Conservation (phyloP, 2,113 vertebrate genomes). For the Felis chaus region DNA sequence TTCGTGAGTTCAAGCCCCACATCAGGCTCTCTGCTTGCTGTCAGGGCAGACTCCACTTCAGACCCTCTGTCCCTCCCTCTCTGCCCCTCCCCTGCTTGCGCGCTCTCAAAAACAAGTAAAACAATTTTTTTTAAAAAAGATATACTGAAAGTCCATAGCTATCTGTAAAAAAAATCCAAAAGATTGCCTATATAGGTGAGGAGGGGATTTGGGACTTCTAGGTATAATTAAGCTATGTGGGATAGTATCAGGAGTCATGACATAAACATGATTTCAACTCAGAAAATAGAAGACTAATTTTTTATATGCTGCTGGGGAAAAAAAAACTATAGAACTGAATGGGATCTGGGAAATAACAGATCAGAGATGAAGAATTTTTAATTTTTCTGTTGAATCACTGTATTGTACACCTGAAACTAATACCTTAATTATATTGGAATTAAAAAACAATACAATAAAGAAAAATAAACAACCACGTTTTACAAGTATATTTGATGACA, state of each 20-base stretch:
- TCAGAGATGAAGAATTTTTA: not conserved
- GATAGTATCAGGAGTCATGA: not conserved
- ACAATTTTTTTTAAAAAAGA: no score
- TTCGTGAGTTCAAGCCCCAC: no score
- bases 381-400: not conserved
- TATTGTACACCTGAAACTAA: not conserved
- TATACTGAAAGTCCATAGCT: not conserved
- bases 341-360: not conserved
- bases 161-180: not conserved
- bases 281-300: not conserved
- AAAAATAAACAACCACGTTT: not conserved
- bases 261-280: not conserved
- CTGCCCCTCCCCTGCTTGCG: no score
- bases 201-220: not conserved
- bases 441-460: not conserved
- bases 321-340: not conserved
- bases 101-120: no score
- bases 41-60: no score
- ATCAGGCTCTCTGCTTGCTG: no score
- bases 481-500: slow-evolving; percentile 29
- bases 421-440: not conserved
- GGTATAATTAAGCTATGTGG: not conserved
- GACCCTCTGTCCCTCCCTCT: no score
- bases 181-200: not conserved
- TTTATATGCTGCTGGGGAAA: not conserved